Evolutionary conservation across 2,113 vertebrate species (phyloP).

Genomic region (Syrrhaptes paradoxus): DNA sequence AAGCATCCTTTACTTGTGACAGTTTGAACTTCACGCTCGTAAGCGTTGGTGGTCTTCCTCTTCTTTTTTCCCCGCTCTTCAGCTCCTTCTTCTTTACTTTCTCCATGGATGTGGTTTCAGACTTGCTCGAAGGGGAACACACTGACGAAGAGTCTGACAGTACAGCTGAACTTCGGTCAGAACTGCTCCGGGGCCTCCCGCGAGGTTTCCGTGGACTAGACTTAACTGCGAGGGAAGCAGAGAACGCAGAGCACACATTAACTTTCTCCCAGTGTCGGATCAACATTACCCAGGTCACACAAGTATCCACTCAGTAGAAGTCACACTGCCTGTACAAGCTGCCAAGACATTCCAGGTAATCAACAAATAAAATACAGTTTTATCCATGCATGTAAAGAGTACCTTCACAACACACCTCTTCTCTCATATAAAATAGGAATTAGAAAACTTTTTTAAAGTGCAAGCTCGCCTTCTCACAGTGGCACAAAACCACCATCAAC

Average conservation of each 20-base stretch:
- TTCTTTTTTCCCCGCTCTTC: constrained; percentile 86
- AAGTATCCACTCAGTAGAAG: neutral
- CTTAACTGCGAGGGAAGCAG: constrained; percentile 74
- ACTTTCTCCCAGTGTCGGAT: neutral
- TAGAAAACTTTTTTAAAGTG: neutral
- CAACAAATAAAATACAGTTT: neutral
- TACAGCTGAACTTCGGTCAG: constrained; percentile 75
- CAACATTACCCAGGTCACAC: neutral
- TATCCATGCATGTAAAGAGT: neutral
- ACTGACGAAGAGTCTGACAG: constrained; percentile 75
- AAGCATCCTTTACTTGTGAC: constrained; percentile 73
- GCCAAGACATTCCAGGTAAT: neutral
- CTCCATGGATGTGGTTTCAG: constrained; percentile 83
- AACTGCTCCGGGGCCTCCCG: constrained; percentile 80
- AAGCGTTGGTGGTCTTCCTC: constrained; percentile 92
- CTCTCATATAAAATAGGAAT: neutral
- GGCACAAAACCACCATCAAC: neutral
- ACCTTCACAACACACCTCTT: neutral
- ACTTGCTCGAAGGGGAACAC: constrained; percentile 78
- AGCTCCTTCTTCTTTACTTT: constrained; percentile 86
- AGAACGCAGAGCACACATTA: constrained; percentile 62
- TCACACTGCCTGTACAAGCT: neutral
- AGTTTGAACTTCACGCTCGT: constrained; percentile 83
- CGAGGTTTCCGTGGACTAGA: constrained; percentile 81
- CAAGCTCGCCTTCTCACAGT: neutral